Conservation (phyloP, 2,113 vertebrate genomes). For the Alosa alosa region DNA sequence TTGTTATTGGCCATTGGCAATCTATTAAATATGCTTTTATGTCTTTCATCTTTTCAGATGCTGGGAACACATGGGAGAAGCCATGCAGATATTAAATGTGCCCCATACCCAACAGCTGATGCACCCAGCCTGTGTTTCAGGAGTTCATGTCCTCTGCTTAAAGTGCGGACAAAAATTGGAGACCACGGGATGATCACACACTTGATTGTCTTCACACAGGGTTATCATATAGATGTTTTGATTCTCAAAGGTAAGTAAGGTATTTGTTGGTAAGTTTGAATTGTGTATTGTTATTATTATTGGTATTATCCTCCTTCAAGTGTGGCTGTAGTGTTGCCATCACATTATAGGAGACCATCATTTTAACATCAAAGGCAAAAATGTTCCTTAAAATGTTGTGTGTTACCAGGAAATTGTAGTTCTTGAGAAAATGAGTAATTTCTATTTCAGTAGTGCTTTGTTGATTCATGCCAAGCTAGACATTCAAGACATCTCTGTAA, state of each 20-base stretch:
- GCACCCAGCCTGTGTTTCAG: background rate
- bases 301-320: background rate
- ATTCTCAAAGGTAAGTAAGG: background rate
- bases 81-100: background rate
- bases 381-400: background rate
- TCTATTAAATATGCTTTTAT: background rate
- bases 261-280: slow-evolving; percentile 6
- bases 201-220: background rate
- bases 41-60: background rate
- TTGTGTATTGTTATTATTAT: background rate
- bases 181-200: background rate
- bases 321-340: background rate
- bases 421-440: background rate
- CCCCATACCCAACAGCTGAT: background rate
- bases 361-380: background rate
- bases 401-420: background rate
- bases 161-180: background rate
- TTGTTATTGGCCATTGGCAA: background rate
- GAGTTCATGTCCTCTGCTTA: background rate
- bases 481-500: background rate
- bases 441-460: background rate
- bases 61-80: slow-evolving; percentile 4
- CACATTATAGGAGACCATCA: background rate
- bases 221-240: background rate
- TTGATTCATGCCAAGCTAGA: too few relatives aligned